Conservation (phyloP, 2,888 invertebrate species). For the Oscheius onirici region DNA sequence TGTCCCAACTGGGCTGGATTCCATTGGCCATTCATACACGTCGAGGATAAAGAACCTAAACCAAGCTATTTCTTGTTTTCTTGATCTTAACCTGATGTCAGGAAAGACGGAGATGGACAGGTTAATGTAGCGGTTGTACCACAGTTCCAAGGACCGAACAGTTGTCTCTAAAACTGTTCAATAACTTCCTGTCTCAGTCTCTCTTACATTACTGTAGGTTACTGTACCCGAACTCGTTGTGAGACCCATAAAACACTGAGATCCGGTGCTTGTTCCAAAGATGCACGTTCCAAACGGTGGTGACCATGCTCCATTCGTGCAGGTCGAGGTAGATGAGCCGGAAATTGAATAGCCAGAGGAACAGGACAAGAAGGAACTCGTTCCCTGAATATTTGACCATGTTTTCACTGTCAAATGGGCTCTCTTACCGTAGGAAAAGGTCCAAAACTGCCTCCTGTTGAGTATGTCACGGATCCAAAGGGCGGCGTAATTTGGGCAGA, state of each 20-base stretch:
- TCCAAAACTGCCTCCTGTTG: conserved; percentile 13
- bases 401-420: not conserved
- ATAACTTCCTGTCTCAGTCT: not conserved
- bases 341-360: not conserved
- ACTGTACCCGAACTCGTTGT: conserved; percentile 14
- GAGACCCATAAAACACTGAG: conserved; percentile 10
- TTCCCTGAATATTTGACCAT: conserved; percentile 2
- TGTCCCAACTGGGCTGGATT: conserved; percentile 43
- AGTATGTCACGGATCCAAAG: conserved; percentile 30
- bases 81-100: not conserved
- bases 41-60: conserved; percentile 1
- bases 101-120: not conserved
- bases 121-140: conserved; percentile 13
- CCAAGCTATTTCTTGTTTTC: too few relatives aligned
- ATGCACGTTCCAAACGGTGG: conserved; percentile 18
- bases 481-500: conserved; percentile 3
- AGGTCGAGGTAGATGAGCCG: conserved; percentile 14
- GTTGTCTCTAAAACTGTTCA: conserved; percentile 4
- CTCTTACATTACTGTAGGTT: conserved; percentile 22
- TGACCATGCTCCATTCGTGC: conserved; percentile 32
- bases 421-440: conserved; percentile 18
- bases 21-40: conserved; percentile 40
- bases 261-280: not conserved
- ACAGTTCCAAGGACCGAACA: not conserved
- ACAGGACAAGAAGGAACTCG: conserved; percentile 5